Evolutionary conservation across 2,888 invertebrate species (phyloP), one percentile per base, ranked within the genome.

Genomic region (Tetranychus piercei): DNA sequence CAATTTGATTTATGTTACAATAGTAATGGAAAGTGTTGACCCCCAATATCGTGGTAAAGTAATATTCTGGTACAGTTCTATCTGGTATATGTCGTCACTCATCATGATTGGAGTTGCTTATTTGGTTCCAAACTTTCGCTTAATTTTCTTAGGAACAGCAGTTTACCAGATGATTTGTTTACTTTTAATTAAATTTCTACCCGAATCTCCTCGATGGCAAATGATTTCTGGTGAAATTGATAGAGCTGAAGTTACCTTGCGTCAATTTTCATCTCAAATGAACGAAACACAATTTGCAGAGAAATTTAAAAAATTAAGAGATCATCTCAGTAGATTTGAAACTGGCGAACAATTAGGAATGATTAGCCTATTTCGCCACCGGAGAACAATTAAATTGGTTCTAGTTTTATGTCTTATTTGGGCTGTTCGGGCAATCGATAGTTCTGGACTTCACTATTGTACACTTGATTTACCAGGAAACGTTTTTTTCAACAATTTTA

Each of bases 371-470:
- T 44, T 71, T 43, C 11, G 15, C 15, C n/a, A 23, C 71, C 34
- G 44, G 18, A 15, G 71, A 23, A 44, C 44, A 15, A 8, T 6
- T 23, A n/a, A 22, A 34, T 22, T 69, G 20, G 22, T 69, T 0
- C 84, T 89, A 67, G 87, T 89, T 77, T 84, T 90, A 67, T 88
- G 88, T 76, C 82, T 88, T 74, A 87, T 88, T 75, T 90, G 90
- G 90, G 89, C 89, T 81, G 85, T 87, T 74, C 88, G 89, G 82
- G 89, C 90, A 76, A 86, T 90, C 72, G 87, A 89, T 1, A 90
- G 90, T 81, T 90, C 90, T 78, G 90, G 90, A 2, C 82, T 90
- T 55, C 85, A 89, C 75, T 83, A 90, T 76, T 90, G 90, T 80
- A 85, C 90, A 77, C 88, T 87, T 74, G 88, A 89, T 78, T 87